Evolutionary conservation across 2,888 invertebrate genomes (phyloP).

Genomic region (Stenoptilia bipunctidactyla): DNA sequence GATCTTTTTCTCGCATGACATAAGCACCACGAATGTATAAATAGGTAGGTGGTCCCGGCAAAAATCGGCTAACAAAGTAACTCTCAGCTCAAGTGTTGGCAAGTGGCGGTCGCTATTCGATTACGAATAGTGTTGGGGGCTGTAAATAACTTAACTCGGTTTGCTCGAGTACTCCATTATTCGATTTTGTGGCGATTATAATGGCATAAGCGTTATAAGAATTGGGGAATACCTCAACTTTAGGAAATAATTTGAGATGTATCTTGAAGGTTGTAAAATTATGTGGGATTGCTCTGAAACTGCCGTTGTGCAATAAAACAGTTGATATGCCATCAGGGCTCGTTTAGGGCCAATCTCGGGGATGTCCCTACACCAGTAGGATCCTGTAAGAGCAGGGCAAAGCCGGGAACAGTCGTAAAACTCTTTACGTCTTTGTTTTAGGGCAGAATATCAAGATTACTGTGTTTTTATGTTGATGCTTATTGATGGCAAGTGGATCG

Average conservation of each 20-base stretch:
- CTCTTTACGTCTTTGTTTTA: no score
- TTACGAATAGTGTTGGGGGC: conserved; percentile 54
- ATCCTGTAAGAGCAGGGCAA: no score
- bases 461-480: no score
- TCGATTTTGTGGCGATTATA: conserved; percentile 58
- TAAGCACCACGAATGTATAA: conserved; percentile 1
- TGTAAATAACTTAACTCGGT: conserved; percentile 58
- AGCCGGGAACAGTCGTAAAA: no score
- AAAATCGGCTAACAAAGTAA: conserved; percentile 65
- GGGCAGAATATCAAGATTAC: no score
- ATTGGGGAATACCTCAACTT: no score
- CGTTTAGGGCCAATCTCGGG: no score
- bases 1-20: conserved; percentile 2
- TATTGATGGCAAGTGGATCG: no score
- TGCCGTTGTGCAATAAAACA: conserved; percentile 1
- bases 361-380: no score
- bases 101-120: conserved; percentile 66
- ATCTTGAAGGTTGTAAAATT: no score
- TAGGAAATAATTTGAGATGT: no score
- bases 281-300: no score
- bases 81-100: conserved; percentile 53
- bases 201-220: conserved; percentile 30
- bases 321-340: background rate
- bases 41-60: conserved; percentile 26
- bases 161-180: conserved; percentile 58